Conservation (phyloP, 2,113 vertebrate genomes). For the Rhinogobius similis region DNA sequence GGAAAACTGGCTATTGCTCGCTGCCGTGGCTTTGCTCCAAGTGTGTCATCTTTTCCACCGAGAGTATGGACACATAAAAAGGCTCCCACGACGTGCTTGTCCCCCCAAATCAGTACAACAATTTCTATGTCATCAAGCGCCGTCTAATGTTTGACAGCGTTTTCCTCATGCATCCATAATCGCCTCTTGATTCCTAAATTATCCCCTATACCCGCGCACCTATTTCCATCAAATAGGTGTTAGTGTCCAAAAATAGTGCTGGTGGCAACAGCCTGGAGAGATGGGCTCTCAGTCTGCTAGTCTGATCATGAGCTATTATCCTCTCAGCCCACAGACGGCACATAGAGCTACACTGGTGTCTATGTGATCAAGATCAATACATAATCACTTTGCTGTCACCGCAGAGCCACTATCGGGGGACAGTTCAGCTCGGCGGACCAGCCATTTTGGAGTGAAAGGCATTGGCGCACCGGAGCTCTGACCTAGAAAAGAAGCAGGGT, state of each 20-base stretch:
- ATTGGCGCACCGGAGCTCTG: slow-evolving; percentile 51
- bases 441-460: slow-evolving; percentile 52
- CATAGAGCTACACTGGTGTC: slow-evolving; percentile 59
- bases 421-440: slow-evolving; percentile 36
- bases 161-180: slow-evolving; percentile 58
- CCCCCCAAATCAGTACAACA: slow-evolving; percentile 66
- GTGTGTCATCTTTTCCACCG: slow-evolving; percentile 62
- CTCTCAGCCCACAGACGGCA: slow-evolving; percentile 54
- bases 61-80: slow-evolving; percentile 61
- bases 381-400: slow-evolving; percentile 72
- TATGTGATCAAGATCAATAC: slow-evolving; percentile 74
- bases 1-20: neutral
- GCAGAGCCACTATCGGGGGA: slow-evolving; percentile 52
- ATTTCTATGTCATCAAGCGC: slow-evolving; percentile 60
- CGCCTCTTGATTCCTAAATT: slow-evolving; percentile 59
- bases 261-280: slow-evolving; percentile 50
- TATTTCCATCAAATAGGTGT: slow-evolving; percentile 66
- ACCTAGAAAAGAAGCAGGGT: slow-evolving; percentile 56
- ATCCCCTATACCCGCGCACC: slow-evolving; percentile 29
- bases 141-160: slow-evolving; percentile 61
- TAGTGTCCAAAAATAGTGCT: slow-evolving; percentile 61
- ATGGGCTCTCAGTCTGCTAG: slow-evolving; percentile 57
- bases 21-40: slow-evolving; percentile 45
- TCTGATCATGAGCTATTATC: slow-evolving; percentile 73
- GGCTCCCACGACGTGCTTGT: slow-evolving; percentile 57